A percentile compares a stretch with the other conserved stretches of the same genome.
These are phyloP conservation scores for Bergia puertoricense DNA, from an alignment of 92 coral and sea anemone genomes.

Conservation along the genomic window DNA sequence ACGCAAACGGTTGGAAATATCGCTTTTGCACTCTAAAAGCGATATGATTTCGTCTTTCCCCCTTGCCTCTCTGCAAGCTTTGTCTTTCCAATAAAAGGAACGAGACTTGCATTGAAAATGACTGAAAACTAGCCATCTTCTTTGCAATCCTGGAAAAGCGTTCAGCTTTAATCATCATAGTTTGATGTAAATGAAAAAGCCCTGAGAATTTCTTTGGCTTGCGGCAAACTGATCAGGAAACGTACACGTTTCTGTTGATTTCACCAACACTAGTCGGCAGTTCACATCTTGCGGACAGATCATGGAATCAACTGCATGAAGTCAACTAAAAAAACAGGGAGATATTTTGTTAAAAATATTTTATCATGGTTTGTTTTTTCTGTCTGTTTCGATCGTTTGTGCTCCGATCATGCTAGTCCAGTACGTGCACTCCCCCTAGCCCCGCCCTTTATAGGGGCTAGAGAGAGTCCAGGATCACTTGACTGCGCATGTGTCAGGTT, in stretches of 20 bases:
- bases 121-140: neutral
- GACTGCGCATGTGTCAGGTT: no score
- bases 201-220: neutral
- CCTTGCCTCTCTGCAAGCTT: no score
- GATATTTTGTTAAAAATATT: neutral
- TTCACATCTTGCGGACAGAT: neutral
- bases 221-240: slow-evolving; percentile 7
- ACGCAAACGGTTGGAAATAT: neutral
- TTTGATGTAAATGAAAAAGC: neutral
- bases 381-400: neutral
- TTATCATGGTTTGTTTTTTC: neutral
- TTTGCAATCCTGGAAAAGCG: neutral
- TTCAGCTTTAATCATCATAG: neutral
- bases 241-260: no score
- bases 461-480: no score
- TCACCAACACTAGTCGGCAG: no score
- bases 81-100: no score
- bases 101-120: neutral
- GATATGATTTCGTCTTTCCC: no score
- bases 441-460: no score
- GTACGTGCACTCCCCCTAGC: no score
- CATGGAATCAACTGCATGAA: neutral
- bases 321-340: neutral
- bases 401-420: neutral
- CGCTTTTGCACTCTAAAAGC: neutral